Evolutionary conservation across 1,140 invertebrate species (phyloP).

Genomic region (Antheraea pernyi): DNA sequence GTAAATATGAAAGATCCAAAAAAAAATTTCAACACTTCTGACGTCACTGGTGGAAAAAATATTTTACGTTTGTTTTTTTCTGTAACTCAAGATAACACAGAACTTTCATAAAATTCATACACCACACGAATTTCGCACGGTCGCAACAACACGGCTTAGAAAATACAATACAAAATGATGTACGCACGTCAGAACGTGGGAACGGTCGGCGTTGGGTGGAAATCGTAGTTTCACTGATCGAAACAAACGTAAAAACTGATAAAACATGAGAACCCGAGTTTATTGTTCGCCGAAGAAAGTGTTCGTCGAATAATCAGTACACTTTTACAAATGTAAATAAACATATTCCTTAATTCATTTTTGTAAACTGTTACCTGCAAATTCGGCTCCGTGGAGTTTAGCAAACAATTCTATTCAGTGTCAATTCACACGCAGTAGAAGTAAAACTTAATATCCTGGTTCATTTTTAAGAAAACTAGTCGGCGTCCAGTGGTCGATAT

Average conservation of each 20-base stretch:
- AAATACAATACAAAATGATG: neutral
- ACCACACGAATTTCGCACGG: neutral
- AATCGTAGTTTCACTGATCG: conserved; percentile 14
- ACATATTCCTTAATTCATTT: no score
- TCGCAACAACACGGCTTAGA: neutral
- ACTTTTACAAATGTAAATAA: neutral
- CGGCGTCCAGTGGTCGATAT: no score
- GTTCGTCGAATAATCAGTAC: neutral
- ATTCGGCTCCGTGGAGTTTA: no score
- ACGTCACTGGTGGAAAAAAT: no score
- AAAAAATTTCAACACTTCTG: no score
- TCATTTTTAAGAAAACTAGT: no score
- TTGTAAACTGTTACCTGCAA: no score
- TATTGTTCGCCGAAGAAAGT: conserved; percentile 11
- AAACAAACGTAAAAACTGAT: conserved; percentile 11
- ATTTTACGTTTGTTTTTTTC: no score
- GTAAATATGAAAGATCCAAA: no score
- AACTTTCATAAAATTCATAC: neutral
- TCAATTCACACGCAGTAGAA: no score
- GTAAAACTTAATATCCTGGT: no score
- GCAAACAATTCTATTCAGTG: no score
- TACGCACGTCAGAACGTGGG: conserved; percentile 7
- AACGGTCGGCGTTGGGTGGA: conserved; percentile 9
- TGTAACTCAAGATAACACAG: neutral
- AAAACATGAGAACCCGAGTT: conserved; percentile 7